Evolutionary conservation across 2,888 invertebrate genomes (phyloP).

Genomic region (Tigriopus californicus): DNA sequence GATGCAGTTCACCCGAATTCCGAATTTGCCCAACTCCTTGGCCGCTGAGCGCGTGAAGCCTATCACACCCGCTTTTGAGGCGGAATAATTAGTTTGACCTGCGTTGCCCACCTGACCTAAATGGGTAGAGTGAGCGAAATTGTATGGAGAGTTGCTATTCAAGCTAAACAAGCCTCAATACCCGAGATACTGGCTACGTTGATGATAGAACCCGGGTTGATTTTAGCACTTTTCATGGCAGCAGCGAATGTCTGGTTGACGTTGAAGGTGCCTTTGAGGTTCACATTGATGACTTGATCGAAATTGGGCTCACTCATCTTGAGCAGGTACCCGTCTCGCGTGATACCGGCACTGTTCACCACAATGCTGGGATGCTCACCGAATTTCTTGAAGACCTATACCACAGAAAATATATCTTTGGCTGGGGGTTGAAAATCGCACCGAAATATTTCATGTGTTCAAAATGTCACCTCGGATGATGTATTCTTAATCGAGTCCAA

Average conservation of each 20-base stretch:
- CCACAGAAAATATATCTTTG: neutral
- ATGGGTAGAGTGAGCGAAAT: neutral
- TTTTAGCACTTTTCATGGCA: slow-evolving; percentile 23
- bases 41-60: slow-evolving; percentile 10
- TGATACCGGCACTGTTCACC: slow-evolving; percentile 33
- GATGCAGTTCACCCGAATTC: slow-evolving; percentile 14
- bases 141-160: no score
- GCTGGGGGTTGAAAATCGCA: no score
- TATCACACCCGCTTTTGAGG: slow-evolving; percentile 14
- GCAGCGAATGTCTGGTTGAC: slow-evolving; percentile 19
- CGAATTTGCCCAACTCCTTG: slow-evolving; percentile 12
- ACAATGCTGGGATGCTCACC: slow-evolving; percentile 26
- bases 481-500: neutral
- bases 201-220: slow-evolving; percentile 27
- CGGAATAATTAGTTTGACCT: slow-evolving; percentile 13
- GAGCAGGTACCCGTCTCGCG: slow-evolving; percentile 28
- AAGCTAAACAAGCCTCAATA: no score
- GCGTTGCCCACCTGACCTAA: neutral
- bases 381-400: slow-evolving; percentile 20
- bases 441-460: no score
- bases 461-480: neutral
- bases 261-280: slow-evolving; percentile 31
- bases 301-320: slow-evolving; percentile 31
- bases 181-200: slow-evolving; percentile 32
- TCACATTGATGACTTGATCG: slow-evolving; percentile 32